A percentile compares a stretch with the other conserved stretches of the same genome.
Evolutionary conservation across 1,140 invertebrate genomes (phyloP).

Genomic region (Drosophila biarmipes): DNA sequence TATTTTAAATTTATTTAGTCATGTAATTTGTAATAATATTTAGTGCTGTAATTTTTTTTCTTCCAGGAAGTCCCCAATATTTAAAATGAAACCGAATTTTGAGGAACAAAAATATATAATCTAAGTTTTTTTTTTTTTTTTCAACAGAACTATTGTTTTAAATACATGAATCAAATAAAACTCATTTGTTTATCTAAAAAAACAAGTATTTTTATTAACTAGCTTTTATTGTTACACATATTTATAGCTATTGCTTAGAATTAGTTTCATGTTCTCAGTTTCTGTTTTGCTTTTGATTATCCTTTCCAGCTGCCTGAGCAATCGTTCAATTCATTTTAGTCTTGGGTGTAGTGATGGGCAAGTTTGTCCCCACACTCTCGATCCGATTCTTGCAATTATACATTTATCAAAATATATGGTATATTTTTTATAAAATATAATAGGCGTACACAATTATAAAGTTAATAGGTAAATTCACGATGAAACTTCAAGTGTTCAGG

Average conservation of each 20-base stretch:
- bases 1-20: too few species aligned
- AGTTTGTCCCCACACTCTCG: conserved; percentile 7
- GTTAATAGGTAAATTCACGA: conserved; percentile 60
- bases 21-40: too few species aligned
- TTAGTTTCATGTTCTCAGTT: conserved; percentile 26
- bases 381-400: conserved; percentile 24
- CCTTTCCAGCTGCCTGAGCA: conserved; percentile 65
- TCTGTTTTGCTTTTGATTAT: conserved; percentile 62
- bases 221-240: conserved; percentile 27
- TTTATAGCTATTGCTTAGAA: conserved; percentile 17
- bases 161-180: conserved; percentile 14
- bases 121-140: neutral
- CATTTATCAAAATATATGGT: conserved; percentile 52
- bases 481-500: conserved; percentile 50
- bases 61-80: too few species aligned
- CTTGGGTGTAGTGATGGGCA: conserved; percentile 25
- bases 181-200: conserved; percentile 16
- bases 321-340: conserved; percentile 46
- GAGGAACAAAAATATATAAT: neutral
- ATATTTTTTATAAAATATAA: conserved; percentile 38
- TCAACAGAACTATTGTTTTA: neutral
- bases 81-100: too few species aligned
- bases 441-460: conserved; percentile 8
- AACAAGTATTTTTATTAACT: conserved; percentile 54
- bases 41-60: too few species aligned